These are phyloP conservation scores for Harpagoxenus sublaevis DNA, from an alignment of 2,888 invertebrate species.

Conservation along the genomic window DNA sequence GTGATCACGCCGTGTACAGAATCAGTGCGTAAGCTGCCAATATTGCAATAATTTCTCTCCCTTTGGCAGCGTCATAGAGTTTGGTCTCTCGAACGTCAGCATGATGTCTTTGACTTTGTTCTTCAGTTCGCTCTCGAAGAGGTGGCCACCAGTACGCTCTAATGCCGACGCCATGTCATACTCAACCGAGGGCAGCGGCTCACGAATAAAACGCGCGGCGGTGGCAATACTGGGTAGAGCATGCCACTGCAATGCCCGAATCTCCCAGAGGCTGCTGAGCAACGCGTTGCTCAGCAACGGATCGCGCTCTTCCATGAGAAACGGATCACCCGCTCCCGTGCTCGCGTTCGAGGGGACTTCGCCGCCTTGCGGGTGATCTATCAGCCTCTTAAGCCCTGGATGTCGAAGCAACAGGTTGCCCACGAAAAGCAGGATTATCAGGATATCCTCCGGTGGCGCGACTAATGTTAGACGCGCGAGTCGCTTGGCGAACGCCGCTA, in stretches of 20 bases:
- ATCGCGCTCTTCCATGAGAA: conserved; percentile 93
- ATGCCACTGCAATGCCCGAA: conserved; percentile 92
- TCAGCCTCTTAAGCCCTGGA: conserved; percentile 91
- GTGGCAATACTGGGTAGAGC: conserved; percentile 91
- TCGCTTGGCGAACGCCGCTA: conserved; percentile 97
- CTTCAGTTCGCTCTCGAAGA: conserved; percentile 93
- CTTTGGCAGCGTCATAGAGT: conserved; percentile 88
- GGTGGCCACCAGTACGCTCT: conserved; percentile 90
- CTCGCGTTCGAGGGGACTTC: conserved; percentile 80
- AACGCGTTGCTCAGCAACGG: conserved; percentile 93
- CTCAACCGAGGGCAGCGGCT: conserved; percentile 90
- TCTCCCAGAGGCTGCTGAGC: conserved; percentile 97
- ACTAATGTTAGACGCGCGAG: conserved; percentile 93
- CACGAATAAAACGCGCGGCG: conserved; percentile 91
- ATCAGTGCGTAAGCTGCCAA: conserved; percentile 88
- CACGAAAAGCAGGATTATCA: conserved; percentile 93
- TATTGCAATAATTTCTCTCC: conserved; percentile 90
- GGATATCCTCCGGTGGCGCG: conserved; percentile 93
- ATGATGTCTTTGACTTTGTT: conserved; percentile 92
- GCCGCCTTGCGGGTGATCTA: conserved; percentile 87
- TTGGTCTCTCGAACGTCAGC: conserved; percentile 92
- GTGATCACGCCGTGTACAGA: neutral
- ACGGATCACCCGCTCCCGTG: conserved; percentile 91
- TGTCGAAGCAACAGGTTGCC: conserved; percentile 95
- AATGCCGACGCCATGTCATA: conserved; percentile 90